These are phyloP conservation scores for Rhadina sibilatrix DNA, from an alignment of 2,113 vertebrate species.

Conservation along the genomic window DNA sequence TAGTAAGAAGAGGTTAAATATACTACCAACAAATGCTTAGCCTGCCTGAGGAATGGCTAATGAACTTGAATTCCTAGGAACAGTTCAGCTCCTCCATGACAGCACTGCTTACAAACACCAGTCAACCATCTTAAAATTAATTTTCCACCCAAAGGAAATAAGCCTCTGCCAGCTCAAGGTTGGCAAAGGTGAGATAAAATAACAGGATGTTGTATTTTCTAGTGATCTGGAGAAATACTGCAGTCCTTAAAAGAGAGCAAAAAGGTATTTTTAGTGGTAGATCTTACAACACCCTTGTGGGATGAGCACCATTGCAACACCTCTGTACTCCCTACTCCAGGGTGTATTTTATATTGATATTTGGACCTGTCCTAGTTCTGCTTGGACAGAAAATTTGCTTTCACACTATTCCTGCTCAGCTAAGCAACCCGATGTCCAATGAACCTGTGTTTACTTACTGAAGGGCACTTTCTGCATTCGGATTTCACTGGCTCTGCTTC, in stretches of 20 bases:
- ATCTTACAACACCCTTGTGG: not conserved
- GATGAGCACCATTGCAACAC: not conserved
- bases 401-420: not conserved
- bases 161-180: not conserved
- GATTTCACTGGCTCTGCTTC: conserved; percentile 78
- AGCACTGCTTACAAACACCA: not conserved
- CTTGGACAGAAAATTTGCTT: not conserved
- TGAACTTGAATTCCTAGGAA: not conserved
- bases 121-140: not conserved
- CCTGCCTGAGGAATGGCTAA: not conserved
- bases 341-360: not conserved
- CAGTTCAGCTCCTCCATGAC: not conserved
- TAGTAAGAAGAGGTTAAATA: not conserved
- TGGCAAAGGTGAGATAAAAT: not conserved
- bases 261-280: not conserved
- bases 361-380: not conserved
- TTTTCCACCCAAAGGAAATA: not conserved
- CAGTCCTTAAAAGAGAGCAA: not conserved
- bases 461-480: conserved; percentile 82
- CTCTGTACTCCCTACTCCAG: fast-evolving
- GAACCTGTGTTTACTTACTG: conserved; percentile 76
- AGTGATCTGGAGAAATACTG: not conserved
- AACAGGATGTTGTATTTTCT: not conserved
- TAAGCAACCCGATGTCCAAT: not conserved
- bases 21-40: not conserved